Conservation (phyloP, 2,797 vertebrate genomes). For the Rallus crepitans region DNA sequence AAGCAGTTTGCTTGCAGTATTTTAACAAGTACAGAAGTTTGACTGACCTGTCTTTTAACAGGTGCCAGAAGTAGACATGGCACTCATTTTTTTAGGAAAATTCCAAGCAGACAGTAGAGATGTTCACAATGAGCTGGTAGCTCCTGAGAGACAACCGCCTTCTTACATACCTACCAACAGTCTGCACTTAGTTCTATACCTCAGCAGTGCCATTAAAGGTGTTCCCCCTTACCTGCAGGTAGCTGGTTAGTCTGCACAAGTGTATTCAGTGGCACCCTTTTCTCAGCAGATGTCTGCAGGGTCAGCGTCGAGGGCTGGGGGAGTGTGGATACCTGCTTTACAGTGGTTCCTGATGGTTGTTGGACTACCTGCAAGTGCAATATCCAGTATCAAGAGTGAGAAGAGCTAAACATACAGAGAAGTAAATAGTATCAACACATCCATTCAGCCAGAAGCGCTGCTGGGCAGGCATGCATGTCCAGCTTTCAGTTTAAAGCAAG, state of each 20-base stretch:
- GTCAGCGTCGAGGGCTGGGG: constrained; percentile 60
- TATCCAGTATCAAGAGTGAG: not conserved
- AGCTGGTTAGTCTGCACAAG: constrained; percentile 68
- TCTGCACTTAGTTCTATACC: not conserved
- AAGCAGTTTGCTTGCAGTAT: not conserved
- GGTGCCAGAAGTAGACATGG: not conserved
- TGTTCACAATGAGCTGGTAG: accelerated
- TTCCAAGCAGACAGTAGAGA: not conserved
- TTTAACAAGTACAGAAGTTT: not conserved
- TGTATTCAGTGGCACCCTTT: constrained; percentile 50
- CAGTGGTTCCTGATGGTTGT: constrained; percentile 63
- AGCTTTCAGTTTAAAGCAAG: constrained; percentile 26
- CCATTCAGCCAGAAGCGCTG: constrained; percentile 2
- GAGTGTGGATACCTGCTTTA: constrained; percentile 70
- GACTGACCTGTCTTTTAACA: not conserved
- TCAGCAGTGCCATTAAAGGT: not conserved
- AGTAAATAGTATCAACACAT: not conserved
- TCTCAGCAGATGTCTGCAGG: constrained; percentile 70
- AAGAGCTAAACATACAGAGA: constrained; percentile 15
- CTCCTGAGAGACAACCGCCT: accelerated
- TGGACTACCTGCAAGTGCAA: constrained; percentile 79
- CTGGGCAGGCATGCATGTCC: not conserved
- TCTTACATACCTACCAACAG: not conserved
- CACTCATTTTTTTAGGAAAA: not conserved
- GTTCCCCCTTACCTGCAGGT: constrained; percentile 58